A percentile compares a stretch with the other conserved stretches of the same genome.
Evolutionary conservation across 2,888 invertebrate genomes (phyloP).

Genomic region (Xylophagus ater): DNA sequence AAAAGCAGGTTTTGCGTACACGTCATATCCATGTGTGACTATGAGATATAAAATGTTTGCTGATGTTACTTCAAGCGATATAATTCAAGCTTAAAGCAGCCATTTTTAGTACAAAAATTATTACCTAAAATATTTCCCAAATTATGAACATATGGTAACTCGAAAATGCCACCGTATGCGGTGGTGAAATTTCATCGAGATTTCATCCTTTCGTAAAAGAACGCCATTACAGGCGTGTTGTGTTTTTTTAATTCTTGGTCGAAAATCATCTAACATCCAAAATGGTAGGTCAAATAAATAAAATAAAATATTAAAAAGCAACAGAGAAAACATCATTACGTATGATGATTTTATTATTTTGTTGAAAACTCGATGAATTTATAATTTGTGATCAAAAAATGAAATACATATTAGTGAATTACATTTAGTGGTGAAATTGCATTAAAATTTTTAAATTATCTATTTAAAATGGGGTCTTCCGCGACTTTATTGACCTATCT

Average conservation of each 20-base stretch:
- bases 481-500: no score
- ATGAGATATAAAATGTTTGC: no score
- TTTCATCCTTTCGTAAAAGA: constrained; percentile 62
- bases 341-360: constrained; percentile 3
- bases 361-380: neutral
- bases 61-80: no score
- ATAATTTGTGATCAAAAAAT: constrained; percentile 4
- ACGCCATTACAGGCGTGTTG: constrained; percentile 83
- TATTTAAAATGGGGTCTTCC: neutral
- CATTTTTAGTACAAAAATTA: no score
- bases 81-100: no score
- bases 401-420: no score
- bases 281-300: constrained; percentile 38
- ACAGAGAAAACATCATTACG: constrained; percentile 9
- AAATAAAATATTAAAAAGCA: constrained; percentile 1
- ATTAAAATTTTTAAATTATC: no score
- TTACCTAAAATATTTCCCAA: no score
- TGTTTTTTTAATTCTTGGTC: constrained; percentile 52
- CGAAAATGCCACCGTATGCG: neutral
- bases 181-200: constrained; percentile 12
- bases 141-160: constrained; percentile 4
- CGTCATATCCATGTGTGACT: no score
- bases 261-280: constrained; percentile 62
- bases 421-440: neutral
- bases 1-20: no score